Evolutionary conservation across 2,113 vertebrate genomes (phyloP).

Genomic region (Pachyramphus minor): DNA sequence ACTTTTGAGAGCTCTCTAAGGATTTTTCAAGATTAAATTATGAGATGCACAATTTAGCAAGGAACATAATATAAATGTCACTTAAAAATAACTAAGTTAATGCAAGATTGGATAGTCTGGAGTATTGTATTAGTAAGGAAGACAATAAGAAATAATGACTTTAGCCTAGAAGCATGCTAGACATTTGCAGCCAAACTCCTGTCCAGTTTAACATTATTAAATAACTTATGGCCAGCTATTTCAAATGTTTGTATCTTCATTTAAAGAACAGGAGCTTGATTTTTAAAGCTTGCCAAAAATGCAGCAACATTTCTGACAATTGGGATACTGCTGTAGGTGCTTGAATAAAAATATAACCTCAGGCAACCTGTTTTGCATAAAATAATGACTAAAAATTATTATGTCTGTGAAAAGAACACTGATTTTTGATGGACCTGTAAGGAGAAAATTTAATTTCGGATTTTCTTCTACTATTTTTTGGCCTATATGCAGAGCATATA

Average conservation of each 20-base stretch:
- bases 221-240: not conserved
- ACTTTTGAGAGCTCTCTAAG: not conserved
- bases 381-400: not conserved
- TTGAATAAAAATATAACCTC: not conserved
- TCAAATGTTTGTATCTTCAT: not conserved
- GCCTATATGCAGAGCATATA: not conserved
- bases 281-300: not conserved
- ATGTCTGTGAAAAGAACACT: not conserved
- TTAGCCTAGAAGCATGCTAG: not conserved
- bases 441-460: not conserved
- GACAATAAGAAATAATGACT: not conserved
- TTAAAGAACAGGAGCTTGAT: not conserved
- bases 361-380: not conserved
- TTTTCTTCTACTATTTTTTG: not conserved
- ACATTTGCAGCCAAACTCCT: not conserved
- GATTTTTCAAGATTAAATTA: not conserved
- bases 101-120: not conserved
- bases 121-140: not conserved
- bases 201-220: not conserved
- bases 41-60: not conserved
- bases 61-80: not conserved
- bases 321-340: not conserved
- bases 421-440: not conserved
- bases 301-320: not conserved
- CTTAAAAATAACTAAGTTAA: constrained; percentile 9